A percentile compares a stretch with the other conserved stretches of the same genome.
phyloP scores from a whole-genome alignment of 2,113 vertebrate genomes.

The Bombycilla garrulus region DNA sequence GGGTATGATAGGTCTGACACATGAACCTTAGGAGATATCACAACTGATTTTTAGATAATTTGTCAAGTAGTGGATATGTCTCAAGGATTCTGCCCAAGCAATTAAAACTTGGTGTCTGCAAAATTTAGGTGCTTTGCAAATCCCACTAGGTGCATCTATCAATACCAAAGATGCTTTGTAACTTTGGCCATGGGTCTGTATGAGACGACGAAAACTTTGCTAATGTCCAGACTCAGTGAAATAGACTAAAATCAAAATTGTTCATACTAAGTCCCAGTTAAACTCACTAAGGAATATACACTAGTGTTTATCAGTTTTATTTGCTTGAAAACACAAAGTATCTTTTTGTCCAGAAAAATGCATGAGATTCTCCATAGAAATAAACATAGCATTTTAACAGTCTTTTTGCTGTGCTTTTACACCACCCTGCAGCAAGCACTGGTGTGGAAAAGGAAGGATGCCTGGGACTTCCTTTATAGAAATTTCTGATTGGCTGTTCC shows the following conservation, averaged over 20 bases:
- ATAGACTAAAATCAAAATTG: neutral
- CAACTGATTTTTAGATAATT: neutral
- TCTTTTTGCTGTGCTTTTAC: neutral
- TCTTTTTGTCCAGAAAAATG: neutral
- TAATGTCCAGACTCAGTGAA: neutral
- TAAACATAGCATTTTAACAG: neutral
- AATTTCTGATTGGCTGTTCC: neutral
- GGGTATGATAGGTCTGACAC: neutral
- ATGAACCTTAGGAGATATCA: neutral
- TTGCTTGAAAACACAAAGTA: neutral
- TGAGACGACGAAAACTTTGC: neutral
- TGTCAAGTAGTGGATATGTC: neutral
- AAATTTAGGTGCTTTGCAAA: neutral
- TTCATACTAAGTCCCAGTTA: neutral
- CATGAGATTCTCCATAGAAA: neutral
- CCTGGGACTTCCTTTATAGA: neutral
- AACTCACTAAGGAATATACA: neutral
- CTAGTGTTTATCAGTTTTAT: neutral
- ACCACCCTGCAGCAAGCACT: neutral
- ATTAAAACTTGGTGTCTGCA: neutral
- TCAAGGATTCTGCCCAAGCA: neutral
- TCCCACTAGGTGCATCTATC: neutral
- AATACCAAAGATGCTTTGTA: neutral
- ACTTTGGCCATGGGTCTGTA: neutral
- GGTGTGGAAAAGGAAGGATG: neutral